These are phyloP conservation scores for Paraplagusia blochii DNA, from an alignment of 2,113 vertebrate species.

Conservation along the genomic window DNA sequence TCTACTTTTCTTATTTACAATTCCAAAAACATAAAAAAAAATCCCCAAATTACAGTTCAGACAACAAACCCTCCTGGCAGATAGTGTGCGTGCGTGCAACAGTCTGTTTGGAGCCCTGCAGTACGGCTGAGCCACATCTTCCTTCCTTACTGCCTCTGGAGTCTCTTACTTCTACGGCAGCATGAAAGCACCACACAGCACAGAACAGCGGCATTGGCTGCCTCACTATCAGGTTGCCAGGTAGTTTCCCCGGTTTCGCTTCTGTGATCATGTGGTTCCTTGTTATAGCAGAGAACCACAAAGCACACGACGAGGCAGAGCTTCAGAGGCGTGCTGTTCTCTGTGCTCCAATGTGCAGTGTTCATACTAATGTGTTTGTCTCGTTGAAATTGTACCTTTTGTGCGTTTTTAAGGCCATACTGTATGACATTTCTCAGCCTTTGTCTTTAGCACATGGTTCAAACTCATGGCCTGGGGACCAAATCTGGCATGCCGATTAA, in stretches of 20 bases:
- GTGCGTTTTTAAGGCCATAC: too few relatives aligned
- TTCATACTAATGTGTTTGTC: conserved; percentile 3
- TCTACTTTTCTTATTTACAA: conserved; percentile 21
- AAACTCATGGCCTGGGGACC: too few relatives aligned
- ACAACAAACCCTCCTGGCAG: not conserved
- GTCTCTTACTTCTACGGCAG: conserved; percentile 8
- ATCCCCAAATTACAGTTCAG: conserved; percentile 16
- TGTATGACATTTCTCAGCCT: too few relatives aligned
- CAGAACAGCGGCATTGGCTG: conserved; percentile 6
- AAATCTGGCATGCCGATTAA: too few relatives aligned
- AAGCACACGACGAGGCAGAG: not conserved
- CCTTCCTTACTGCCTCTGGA: conserved; percentile 15
- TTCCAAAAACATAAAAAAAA: conserved; percentile 26
- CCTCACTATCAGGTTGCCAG: not conserved
- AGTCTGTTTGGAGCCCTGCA: conserved; percentile 6
- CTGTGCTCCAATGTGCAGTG: conserved; percentile 1
- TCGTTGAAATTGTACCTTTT: not conserved
- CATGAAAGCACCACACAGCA: conserved; percentile 8
- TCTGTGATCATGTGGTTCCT: conserved; percentile 19
- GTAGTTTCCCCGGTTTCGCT: conserved; percentile 2
- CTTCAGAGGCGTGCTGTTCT: conserved; percentile 1
- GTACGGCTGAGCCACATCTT: conserved; percentile 16
- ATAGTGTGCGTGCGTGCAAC: conserved; percentile 10
- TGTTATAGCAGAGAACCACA: conserved; percentile 7
- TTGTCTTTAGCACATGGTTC: too few relatives aligned